These are phyloP conservation scores for Calidris pygmaea DNA, from an alignment of 2,113 vertebrate species.

Conservation along the genomic window DNA sequence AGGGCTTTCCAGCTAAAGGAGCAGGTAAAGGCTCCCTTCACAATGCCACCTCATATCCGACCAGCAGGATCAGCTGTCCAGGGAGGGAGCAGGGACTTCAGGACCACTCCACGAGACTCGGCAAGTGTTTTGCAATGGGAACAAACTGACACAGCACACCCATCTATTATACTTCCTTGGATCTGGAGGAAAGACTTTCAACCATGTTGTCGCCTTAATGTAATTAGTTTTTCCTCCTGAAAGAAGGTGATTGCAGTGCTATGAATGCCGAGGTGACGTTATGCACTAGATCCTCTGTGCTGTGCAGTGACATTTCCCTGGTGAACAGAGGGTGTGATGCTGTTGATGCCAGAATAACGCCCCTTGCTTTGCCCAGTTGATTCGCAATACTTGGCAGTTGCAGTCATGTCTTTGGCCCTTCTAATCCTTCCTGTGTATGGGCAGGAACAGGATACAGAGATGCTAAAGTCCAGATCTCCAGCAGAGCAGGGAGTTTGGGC, in stretches of 20 bases:
- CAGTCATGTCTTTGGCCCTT: background rate
- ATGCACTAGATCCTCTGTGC: background rate
- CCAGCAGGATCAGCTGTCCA: background rate
- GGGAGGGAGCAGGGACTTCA: background rate
- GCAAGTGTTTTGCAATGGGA: background rate
- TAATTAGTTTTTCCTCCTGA: background rate
- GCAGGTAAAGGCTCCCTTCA: background rate
- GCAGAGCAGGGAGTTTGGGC: background rate
- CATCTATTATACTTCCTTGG: background rate
- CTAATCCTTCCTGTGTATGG: background rate
- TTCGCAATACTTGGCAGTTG: background rate
- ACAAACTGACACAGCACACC: background rate
- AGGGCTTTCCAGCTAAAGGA: background rate
- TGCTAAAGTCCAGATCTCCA: background rate
- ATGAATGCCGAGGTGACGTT: background rate
- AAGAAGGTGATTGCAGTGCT: background rate
- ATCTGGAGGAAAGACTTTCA: background rate
- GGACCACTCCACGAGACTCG: fast-evolving
- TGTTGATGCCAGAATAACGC: background rate
- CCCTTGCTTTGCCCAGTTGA: background rate
- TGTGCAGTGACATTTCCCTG: background rate
- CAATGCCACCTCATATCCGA: background rate
- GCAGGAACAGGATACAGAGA: background rate
- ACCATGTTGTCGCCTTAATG: background rate
- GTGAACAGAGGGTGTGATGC: background rate